phyloP scores from a whole-genome alignment of 53 echinoderm and acorn worm genomes.

The Holothuria scabra region DNA sequence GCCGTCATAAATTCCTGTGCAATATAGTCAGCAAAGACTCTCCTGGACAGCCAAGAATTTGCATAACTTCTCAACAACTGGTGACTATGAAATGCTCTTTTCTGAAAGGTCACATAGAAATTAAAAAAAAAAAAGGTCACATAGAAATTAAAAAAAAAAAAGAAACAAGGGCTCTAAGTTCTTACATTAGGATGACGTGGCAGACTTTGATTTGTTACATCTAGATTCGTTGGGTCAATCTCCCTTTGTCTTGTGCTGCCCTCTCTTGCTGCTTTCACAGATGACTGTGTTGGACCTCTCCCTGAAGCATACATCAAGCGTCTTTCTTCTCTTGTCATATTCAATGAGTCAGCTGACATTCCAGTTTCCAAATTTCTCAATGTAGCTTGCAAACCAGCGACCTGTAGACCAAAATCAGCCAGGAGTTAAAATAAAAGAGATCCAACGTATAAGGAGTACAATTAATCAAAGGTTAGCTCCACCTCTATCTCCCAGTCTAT shows the following conservation, averaged over 20 bases:
- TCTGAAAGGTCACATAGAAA: too few species aligned
- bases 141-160: too few species aligned
- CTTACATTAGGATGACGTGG: slow-evolving; percentile 91
- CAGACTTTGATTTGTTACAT: slow-evolving; percentile 77
- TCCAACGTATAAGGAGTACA: background rate
- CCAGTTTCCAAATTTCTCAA: slow-evolving; percentile 84
- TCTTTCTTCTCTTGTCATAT: slow-evolving; percentile 76
- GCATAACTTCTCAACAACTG: too few species aligned
- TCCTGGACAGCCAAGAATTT: too few species aligned
- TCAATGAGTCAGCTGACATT: slow-evolving; percentile 54
- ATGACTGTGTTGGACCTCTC: slow-evolving; percentile 81
- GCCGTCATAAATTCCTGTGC: too few species aligned
- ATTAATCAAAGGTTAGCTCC: background rate
- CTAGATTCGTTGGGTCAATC: slow-evolving; percentile 67
- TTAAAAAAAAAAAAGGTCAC: too few species aligned
- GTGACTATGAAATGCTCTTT: too few species aligned
- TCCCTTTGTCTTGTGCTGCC: slow-evolving; percentile 50
- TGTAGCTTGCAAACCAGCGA: slow-evolving; percentile 92
- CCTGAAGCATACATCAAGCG: slow-evolving; percentile 89
- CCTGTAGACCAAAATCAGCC: slow-evolving; percentile 53
- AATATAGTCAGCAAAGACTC: too few species aligned
- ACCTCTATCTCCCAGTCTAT: too few species aligned
- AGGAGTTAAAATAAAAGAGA: too few species aligned
- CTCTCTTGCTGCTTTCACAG: slow-evolving; percentile 74
- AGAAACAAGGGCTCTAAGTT: too few species aligned